These are phyloP conservation scores for Teleogryllus oceanicus DNA, from an alignment of 2,888 invertebrate species.

Conservation along the genomic window DNA sequence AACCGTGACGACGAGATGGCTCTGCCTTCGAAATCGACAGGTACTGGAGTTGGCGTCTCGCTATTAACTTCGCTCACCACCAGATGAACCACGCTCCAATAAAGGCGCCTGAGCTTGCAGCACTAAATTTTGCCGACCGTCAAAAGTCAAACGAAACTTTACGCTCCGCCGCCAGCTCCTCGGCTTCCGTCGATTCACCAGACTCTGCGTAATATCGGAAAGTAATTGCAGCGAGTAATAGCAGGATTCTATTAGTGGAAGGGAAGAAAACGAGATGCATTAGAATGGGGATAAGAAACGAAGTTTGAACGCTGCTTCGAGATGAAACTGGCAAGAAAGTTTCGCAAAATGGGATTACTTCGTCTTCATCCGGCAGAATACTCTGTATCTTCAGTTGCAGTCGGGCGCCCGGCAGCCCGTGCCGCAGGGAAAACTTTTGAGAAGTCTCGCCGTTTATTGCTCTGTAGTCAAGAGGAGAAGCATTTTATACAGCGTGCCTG, in stretches of 20 bases:
- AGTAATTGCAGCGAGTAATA: conserved; percentile 9
- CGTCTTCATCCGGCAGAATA: background rate
- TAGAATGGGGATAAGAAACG: background rate
- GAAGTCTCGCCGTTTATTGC: too few species aligned
- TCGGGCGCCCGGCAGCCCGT: too few species aligned
- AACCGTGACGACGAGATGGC: too few species aligned
- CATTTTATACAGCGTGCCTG: too few species aligned
- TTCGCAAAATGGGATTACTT: conserved; percentile 3
- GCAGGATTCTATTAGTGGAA: background rate
- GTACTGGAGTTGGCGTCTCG: too few species aligned
- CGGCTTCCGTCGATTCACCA: background rate
- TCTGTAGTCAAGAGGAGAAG: too few species aligned
- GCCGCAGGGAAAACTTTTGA: too few species aligned
- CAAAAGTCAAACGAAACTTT: conserved; percentile 10
- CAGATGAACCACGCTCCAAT: background rate
- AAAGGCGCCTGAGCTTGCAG: background rate
- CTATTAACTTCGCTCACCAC: too few species aligned
- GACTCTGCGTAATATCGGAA: background rate
- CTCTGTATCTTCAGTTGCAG: too few species aligned
- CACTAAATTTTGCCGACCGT: background rate
- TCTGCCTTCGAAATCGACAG: too few species aligned
- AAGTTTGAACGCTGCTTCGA: background rate
- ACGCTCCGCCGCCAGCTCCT: background rate
- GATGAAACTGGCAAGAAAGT: background rate
- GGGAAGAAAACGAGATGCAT: background rate